Conservation (phyloP, 2,113 vertebrate species). For the Myiopsitta monachus region DNA sequence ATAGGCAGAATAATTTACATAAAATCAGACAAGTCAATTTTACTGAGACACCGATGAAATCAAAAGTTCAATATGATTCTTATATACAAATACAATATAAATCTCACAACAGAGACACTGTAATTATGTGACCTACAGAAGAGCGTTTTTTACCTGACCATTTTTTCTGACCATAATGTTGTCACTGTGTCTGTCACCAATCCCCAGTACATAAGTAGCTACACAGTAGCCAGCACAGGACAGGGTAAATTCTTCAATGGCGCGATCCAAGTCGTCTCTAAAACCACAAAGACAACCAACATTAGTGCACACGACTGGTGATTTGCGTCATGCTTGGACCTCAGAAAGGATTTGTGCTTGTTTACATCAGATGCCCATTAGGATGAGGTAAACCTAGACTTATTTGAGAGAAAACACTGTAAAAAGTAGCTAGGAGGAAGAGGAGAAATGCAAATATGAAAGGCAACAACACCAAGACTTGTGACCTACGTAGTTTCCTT, state of each 20-base stretch:
- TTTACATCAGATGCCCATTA: not conserved
- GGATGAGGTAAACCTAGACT: not conserved
- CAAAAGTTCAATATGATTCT: not conserved
- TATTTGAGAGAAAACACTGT: not conserved
- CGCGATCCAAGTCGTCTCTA: constrained; percentile 93
- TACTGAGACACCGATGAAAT: not conserved
- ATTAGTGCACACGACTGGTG: not conserved
- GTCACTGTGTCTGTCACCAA: constrained; percentile 97
- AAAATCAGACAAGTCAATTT: not conserved
- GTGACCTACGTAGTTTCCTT: not conserved
- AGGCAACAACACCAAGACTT: not conserved
- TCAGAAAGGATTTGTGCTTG: not conserved
- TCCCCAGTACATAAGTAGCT: constrained; percentile 96
- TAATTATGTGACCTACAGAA: not conserved
- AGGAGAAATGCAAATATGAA: not conserved
- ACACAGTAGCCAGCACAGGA: constrained; percentile 99
- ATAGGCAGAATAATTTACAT: not conserved
- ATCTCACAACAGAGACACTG: not conserved
- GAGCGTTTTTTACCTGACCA: constrained; percentile 84
- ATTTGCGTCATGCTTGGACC: not conserved
- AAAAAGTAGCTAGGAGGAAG: not conserved
- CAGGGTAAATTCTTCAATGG: constrained; percentile 96
- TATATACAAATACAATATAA: not conserved
- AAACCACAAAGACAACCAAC: not conserved
- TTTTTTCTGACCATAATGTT: constrained; percentile 99